Conservation (phyloP, 30 jellyfish, hydroid and myxozoan species). For the Nemopilema nomurai region DNA sequence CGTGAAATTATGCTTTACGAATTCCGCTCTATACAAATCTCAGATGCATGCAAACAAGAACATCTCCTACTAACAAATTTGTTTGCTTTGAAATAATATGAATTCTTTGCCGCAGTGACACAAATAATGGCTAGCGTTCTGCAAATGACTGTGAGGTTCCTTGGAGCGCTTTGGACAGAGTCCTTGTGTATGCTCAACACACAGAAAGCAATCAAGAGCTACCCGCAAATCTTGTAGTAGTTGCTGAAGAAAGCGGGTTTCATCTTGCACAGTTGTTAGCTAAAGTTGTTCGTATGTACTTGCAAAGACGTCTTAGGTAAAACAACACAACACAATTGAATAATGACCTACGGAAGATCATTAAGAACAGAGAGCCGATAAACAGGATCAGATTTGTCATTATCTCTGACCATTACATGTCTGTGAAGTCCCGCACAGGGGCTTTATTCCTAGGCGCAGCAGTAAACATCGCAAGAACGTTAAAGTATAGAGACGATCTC, state of each 20-base stretch:
- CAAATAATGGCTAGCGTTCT: background rate
- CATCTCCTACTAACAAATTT: background rate
- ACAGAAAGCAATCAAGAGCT: slow-evolving; percentile 19
- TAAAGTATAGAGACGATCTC: background rate
- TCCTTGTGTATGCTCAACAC: background rate
- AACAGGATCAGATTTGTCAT: slow-evolving; percentile 23
- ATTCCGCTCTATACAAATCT: background rate
- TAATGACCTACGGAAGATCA: slow-evolving; percentile 17
- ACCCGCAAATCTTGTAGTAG: slow-evolving; percentile 16
- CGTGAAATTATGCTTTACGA: background rate
- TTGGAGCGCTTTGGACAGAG: background rate
- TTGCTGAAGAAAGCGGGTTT: slow-evolving; percentile 13
- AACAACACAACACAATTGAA: slow-evolving; percentile 3
- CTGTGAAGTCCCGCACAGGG: slow-evolving; percentile 9
- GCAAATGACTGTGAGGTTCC: background rate
- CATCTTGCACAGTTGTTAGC: slow-evolving; percentile 41
- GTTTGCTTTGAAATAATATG: background rate
- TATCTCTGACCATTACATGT: background rate
- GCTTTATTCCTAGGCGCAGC: background rate
- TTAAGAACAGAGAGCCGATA: slow-evolving; percentile 2
- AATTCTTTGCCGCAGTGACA: background rate
- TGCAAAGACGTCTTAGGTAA: slow-evolving; percentile 23
- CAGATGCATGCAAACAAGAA: background rate
- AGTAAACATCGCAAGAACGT: background rate
- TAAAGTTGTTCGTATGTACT: slow-evolving; percentile 24